These are phyloP conservation scores for Callocephalon fimbriatum DNA, from an alignment of 2,113 vertebrate species.

Conservation along the genomic window DNA sequence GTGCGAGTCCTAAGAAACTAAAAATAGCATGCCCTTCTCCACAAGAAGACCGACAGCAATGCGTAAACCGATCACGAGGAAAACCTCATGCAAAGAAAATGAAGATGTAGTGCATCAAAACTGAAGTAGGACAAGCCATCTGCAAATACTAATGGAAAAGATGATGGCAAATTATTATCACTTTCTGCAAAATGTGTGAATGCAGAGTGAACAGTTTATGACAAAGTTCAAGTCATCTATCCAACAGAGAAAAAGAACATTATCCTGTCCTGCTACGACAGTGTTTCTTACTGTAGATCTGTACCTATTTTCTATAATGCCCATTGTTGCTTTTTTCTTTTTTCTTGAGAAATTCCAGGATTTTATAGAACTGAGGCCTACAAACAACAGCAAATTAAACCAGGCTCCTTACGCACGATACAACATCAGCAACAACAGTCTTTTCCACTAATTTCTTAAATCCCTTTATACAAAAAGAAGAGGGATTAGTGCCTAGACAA, in stretches of 20 bases:
- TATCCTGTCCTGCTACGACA: not conserved
- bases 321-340: not conserved
- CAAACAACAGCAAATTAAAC: not conserved
- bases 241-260: rapidly evolving
- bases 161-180: not conserved
- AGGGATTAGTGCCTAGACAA: not conserved
- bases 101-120: not conserved
- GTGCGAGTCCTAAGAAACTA: not conserved
- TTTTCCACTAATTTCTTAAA: not conserved
- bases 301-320: not conserved
- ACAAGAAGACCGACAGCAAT: not conserved
- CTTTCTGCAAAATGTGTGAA: not conserved
- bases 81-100: not conserved
- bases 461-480: not conserved
- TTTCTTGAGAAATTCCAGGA: not conserved
- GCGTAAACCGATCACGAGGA: slow-evolving; percentile 31
- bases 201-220: not conserved
- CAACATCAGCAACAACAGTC: not conserved
- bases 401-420: not conserved
- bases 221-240: not conserved
- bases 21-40: slow-evolving; percentile 65
- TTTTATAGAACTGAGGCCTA: not conserved
- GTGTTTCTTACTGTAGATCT: not conserved
- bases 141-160: not conserved
- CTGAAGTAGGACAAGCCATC: not conserved